A percentile compares a stretch with the other conserved stretches of the same genome.
These are phyloP conservation scores for Heterodera carotae DNA, from an alignment of 1,140 invertebrate genomes.

Conservation along the genomic window DNA sequence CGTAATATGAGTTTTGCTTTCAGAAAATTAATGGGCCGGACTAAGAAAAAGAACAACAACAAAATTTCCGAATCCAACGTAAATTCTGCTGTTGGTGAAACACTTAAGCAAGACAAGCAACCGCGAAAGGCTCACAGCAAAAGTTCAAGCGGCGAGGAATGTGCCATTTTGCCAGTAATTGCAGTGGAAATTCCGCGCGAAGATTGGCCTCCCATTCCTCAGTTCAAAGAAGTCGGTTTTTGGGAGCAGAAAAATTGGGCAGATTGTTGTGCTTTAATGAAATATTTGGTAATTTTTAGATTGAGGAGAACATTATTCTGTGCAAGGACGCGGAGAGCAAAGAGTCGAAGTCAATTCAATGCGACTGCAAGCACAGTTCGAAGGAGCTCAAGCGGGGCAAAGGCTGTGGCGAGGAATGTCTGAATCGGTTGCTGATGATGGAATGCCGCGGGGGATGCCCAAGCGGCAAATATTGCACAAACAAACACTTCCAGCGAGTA, in stretches of 20 bases:
- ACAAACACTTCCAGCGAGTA: constrained; percentile 50
- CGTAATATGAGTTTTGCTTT: too few relatives aligned
- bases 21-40: background rate
- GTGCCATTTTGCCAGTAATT: background rate
- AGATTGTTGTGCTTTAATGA: constrained; percentile 1
- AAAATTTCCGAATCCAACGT: background rate
- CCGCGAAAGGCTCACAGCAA: constrained; percentile 1
- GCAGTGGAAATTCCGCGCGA: constrained; percentile 5
- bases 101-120: background rate
- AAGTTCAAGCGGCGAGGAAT: constrained; percentile 7
- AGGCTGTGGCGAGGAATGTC: constrained; percentile 41
- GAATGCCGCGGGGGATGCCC: constrained; percentile 45
- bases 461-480: constrained; percentile 46
- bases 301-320: constrained; percentile 16
- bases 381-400: constrained; percentile 32
- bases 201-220: constrained; percentile 20
- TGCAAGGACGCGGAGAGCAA: constrained; percentile 23
- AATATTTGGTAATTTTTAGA: too few relatives aligned
- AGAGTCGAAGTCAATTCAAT: constrained; percentile 32
- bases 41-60: constrained; percentile 1
- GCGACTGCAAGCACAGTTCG: constrained; percentile 31
- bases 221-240: constrained; percentile 28
- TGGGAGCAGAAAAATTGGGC: background rate
- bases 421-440: constrained; percentile 45
- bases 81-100: background rate